These are phyloP conservation scores for Neolamprologus sp. DNA, from an alignment of 2,113 vertebrate genomes.

Conservation along the genomic window DNA sequence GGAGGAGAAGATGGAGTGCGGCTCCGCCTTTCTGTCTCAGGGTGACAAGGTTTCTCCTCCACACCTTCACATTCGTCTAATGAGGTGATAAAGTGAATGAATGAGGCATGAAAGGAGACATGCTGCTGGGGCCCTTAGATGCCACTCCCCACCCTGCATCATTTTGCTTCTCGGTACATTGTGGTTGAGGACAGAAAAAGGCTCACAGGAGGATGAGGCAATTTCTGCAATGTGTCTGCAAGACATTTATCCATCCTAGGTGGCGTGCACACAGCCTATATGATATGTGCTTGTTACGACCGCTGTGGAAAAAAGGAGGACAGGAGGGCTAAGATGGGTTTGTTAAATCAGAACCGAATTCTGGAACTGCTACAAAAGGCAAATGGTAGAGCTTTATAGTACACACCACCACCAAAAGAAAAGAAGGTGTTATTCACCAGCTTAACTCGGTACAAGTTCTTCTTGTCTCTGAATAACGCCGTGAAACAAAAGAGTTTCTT, in stretches of 20 bases:
- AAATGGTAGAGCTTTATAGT: background rate
- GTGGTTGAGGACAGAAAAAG: conserved; percentile 33
- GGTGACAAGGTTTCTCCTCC: conserved; percentile 55
- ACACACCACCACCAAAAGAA: background rate
- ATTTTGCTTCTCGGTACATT: conserved; percentile 38
- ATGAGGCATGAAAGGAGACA: conserved; percentile 68
- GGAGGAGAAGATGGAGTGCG: conserved; percentile 49
- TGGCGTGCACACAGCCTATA: conserved; percentile 3
- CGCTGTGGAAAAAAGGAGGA: background rate
- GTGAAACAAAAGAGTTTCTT: conserved; percentile 34
- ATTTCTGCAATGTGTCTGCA: conserved; percentile 60
- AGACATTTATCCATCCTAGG: conserved; percentile 49
- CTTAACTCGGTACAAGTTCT: conserved; percentile 12
- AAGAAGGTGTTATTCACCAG: background rate
- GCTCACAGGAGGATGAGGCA: conserved; percentile 55
- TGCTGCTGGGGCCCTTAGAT: conserved; percentile 57
- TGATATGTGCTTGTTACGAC: conserved; percentile 8
- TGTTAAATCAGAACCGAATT: conserved; percentile 3
- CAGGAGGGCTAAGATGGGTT: background rate
- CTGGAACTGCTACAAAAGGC: background rate
- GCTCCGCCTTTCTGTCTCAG: conserved; percentile 53
- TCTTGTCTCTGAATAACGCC: conserved; percentile 7
- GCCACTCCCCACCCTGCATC: conserved; percentile 31
- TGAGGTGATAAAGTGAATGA: conserved; percentile 73
- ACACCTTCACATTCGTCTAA: conserved; percentile 64